phyloP scores from a whole-genome alignment of 2,797 vertebrate species.

The Melopsittacus undulatus region DNA sequence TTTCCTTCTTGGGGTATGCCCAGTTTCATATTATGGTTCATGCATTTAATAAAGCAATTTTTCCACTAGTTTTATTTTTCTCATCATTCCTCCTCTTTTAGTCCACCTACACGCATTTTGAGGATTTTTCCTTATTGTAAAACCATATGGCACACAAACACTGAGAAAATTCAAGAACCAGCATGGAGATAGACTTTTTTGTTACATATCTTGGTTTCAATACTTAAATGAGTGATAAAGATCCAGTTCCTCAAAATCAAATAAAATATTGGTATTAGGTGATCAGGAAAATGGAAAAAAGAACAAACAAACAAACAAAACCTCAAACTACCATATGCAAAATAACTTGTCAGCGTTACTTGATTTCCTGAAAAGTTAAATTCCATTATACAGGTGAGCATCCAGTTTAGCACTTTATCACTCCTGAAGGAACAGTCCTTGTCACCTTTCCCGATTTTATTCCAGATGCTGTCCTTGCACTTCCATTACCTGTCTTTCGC shows the following conservation, averaged over 20 bases:
- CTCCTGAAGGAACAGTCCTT: neutral
- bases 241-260: neutral
- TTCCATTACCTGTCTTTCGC: neutral
- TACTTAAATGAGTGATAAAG: neutral
- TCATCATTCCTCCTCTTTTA: neutral
- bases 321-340: fast-evolving
- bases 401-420: neutral
- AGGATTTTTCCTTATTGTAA: neutral
- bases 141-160: neutral
- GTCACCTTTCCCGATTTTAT: neutral
- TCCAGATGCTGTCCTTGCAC: neutral
- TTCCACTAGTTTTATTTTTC: neutral
- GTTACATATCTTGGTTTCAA: neutral
- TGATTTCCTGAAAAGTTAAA: neutral
- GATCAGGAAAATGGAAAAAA: neutral
- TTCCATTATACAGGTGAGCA: neutral
- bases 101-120: neutral
- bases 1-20: neutral
- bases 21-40: neutral
- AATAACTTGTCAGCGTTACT: neutral
- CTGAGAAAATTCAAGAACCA: constrained; percentile 2
- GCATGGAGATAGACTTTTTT: neutral
- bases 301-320: neutral
- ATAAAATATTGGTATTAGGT: neutral
- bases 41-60: neutral